phyloP scores from a whole-genome alignment of 2,113 vertebrate species.

The Varanus komodoensis region DNA sequence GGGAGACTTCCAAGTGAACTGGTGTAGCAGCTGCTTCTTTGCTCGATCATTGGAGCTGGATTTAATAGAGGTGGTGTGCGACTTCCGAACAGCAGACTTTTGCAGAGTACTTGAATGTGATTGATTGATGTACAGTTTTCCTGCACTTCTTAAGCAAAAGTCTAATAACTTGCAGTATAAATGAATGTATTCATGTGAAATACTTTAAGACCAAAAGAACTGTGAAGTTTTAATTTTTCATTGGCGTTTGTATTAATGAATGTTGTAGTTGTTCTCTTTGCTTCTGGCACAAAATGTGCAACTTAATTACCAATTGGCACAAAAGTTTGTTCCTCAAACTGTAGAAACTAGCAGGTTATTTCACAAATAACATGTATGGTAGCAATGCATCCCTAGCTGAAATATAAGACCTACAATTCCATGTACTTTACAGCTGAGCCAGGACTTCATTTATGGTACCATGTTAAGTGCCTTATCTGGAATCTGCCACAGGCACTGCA shows the following conservation, averaged over 20 bases:
- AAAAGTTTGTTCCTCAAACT: conserved; percentile 17
- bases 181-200: conserved; percentile 71
- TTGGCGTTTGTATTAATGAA: conserved; percentile 50
- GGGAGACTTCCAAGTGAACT: conserved; percentile 48
- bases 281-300: conserved; percentile 48
- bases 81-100: conserved; percentile 70
- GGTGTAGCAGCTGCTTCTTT: conserved; percentile 55
- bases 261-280: conserved; percentile 45
- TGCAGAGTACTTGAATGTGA: conserved; percentile 84
- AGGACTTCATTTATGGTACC: neutral
- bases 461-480: neutral
- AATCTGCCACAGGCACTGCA: neutral
- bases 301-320: conserved; percentile 21
- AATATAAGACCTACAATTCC: conserved; percentile 7
- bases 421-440: neutral
- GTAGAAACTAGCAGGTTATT: conserved; percentile 29
- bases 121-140: conserved; percentile 68
- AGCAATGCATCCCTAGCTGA: neutral
- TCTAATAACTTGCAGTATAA: conserved; percentile 57
- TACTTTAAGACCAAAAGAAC: conserved; percentile 80
- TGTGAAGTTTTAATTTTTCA: conserved; percentile 75
- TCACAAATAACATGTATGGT: conserved; percentile 38
- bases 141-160: conserved; percentile 76
- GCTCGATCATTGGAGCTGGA: conserved; percentile 50
- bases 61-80: conserved; percentile 73